Conservation (phyloP, 2,113 vertebrate species). For the Chaetodon trifascialis region DNA sequence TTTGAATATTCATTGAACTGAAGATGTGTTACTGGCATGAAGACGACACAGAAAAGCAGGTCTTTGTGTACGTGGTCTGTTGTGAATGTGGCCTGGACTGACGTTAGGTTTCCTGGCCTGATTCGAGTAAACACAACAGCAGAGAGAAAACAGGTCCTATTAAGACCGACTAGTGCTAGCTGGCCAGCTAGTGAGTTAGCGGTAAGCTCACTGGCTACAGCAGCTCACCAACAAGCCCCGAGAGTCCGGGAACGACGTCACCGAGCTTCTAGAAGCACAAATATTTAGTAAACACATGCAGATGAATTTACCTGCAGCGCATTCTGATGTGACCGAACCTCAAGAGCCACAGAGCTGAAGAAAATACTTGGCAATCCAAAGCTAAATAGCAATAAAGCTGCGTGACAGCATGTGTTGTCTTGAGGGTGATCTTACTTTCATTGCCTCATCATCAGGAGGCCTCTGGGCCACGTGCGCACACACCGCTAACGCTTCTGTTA, state of each 20-base stretch:
- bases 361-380: not conserved
- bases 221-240: not conserved
- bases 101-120: too few species aligned
- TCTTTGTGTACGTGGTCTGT: too few species aligned
- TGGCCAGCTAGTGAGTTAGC: not conserved
- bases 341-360: not conserved
- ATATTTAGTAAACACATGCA: not conserved
- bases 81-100: too few species aligned
- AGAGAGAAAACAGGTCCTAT: too few species aligned
- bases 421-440: not conserved
- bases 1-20: too few species aligned
- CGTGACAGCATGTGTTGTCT: not conserved
- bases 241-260: too few species aligned
- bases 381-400: slow-evolving; percentile 3
- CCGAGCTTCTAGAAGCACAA: not conserved
- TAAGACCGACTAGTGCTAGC: too few species aligned
- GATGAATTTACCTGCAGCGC: not conserved
- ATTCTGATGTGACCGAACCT: not conserved
- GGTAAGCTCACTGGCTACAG: not conserved
- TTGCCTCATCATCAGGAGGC: slow-evolving; percentile 1
- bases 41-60: too few species aligned
- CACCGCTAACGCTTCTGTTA: not conserved
- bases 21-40: too few species aligned
- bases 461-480: not conserved
- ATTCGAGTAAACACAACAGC: too few species aligned